phyloP scores from a whole-genome alignment of 2,113 vertebrate genomes.

The Neodon shergylaensis region DNA sequence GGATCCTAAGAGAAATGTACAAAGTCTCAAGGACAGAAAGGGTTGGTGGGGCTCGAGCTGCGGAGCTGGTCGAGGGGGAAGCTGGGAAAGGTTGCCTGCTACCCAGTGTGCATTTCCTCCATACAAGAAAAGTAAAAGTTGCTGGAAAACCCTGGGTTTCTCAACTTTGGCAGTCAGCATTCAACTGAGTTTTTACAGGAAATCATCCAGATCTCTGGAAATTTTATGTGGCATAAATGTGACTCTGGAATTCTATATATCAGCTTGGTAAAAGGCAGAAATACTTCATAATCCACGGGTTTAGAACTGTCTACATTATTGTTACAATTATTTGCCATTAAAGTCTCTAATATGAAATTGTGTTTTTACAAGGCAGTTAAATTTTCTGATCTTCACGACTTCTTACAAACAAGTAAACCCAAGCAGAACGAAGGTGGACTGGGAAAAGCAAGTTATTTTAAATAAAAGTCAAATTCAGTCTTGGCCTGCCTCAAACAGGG shows the following conservation, averaged over 20 bases:
- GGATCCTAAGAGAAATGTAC: background rate
- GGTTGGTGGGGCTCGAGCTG: accelerated
- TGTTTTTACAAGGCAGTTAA: background rate
- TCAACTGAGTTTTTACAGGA: constrained; percentile 48
- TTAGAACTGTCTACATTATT: background rate
- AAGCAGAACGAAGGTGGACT: background rate
- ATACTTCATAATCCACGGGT: background rate
- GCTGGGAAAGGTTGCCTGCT: background rate
- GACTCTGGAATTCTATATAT: constrained; percentile 38
- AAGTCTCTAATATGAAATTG: constrained; percentile 16
- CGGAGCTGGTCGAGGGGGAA: background rate
- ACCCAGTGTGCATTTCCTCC: background rate
- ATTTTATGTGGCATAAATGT: constrained; percentile 43
- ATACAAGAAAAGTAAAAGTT: background rate
- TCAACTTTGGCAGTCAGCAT: constrained; percentile 34
- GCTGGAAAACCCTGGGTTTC: constrained; percentile 62
- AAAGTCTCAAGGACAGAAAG: background rate
- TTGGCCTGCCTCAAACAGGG: background rate
- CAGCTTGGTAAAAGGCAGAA: constrained; percentile 1
- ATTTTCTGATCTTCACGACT: constrained; percentile 36
- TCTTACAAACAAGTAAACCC: constrained; percentile 44
- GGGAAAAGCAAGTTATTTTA: constrained; percentile 10
- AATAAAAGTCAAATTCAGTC: constrained; percentile 1
- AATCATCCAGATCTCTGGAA: constrained; percentile 43
- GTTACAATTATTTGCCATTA: constrained; percentile 38